phyloP scores from a whole-genome alignment of 2,113 vertebrate species.

The Heterocephalus glaber region DNA sequence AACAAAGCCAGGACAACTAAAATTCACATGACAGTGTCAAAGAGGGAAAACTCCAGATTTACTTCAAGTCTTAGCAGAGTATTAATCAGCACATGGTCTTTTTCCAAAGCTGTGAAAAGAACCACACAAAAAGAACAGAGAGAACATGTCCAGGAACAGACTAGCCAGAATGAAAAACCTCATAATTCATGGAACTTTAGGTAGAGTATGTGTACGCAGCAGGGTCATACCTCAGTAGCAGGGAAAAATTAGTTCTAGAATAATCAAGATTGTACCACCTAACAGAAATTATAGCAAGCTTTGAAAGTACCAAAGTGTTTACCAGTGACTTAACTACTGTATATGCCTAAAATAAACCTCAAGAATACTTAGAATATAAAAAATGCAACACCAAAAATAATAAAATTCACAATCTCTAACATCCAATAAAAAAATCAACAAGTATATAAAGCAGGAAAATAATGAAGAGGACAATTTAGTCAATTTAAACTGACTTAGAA shows the following conservation, averaged over 20 bases:
- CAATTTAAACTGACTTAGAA: slow-evolving; percentile 25
- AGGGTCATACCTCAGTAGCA: neutral
- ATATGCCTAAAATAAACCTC: slow-evolving; percentile 21
- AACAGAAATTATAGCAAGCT: neutral
- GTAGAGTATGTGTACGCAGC: neutral
- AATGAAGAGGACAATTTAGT: neutral
- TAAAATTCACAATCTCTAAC: neutral
- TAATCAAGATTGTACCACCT: neutral
- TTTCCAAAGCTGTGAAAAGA: neutral
- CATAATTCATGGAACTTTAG: neutral
- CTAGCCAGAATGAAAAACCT: neutral
- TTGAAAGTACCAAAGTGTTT: neutral
- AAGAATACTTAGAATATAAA: slow-evolving; percentile 18
- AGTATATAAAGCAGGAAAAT: slow-evolving; percentile 9
- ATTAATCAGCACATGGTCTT: neutral
- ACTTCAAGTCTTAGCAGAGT: neutral
- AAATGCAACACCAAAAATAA: neutral
- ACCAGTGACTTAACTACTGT: neutral
- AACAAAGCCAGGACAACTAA: neutral
- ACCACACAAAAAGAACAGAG: neutral
- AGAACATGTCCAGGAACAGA: neutral
- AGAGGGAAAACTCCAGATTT: neutral
- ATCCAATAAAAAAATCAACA: slow-evolving; percentile 42
- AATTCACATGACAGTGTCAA: neutral
- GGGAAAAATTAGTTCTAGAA: slow-evolving; percentile 20